A percentile compares a stretch with the other conserved stretches of the same genome.
Evolutionary conservation across 1,140 invertebrate genomes (phyloP).

Genomic region (Laupala kohalensis): DNA sequence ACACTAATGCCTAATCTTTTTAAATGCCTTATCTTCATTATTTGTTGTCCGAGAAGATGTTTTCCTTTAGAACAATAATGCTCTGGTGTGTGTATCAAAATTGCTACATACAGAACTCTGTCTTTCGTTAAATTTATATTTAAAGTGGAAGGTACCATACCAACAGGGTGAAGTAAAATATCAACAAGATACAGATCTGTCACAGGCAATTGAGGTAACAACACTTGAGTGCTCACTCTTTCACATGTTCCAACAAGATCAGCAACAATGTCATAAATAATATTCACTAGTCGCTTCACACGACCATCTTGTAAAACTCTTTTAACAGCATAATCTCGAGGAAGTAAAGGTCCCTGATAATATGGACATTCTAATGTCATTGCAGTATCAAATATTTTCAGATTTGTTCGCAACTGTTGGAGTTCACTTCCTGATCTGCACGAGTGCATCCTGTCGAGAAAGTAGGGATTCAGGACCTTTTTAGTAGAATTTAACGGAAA

Average conservation of each 20-base stretch:
- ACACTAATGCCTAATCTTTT: constrained; percentile 47
- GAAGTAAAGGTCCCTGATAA: constrained; percentile 43
- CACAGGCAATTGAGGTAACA: constrained; percentile 34
- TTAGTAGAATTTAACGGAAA: constrained; percentile 48
- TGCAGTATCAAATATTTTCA: constrained; percentile 47
- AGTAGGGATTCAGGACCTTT: constrained; percentile 45
- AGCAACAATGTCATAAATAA: constrained; percentile 32
- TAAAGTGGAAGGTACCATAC: constrained; percentile 25
- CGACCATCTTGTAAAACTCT: constrained; percentile 36
- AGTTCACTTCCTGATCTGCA: constrained; percentile 22
- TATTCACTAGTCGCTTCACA: constrained; percentile 35
- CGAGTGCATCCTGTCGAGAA: constrained; percentile 42
- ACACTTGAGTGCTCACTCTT: constrained; percentile 25
- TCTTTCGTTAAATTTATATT: constrained; percentile 29
- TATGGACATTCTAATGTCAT: constrained; percentile 46
- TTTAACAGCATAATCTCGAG: constrained; percentile 34
- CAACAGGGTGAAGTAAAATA: constrained; percentile 39
- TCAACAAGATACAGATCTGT: constrained; percentile 48
- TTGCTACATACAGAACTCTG: constrained; percentile 33
- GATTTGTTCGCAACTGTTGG: constrained; percentile 30
- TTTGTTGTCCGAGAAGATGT: constrained; percentile 44
- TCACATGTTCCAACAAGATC: constrained; percentile 13
- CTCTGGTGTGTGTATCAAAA: constrained; percentile 50
- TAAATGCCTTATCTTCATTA: constrained; percentile 45
- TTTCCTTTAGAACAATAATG: constrained; percentile 42